phyloP scores from a whole-genome alignment of 2,113 vertebrate species.

The Hemichromis elongatus region DNA sequence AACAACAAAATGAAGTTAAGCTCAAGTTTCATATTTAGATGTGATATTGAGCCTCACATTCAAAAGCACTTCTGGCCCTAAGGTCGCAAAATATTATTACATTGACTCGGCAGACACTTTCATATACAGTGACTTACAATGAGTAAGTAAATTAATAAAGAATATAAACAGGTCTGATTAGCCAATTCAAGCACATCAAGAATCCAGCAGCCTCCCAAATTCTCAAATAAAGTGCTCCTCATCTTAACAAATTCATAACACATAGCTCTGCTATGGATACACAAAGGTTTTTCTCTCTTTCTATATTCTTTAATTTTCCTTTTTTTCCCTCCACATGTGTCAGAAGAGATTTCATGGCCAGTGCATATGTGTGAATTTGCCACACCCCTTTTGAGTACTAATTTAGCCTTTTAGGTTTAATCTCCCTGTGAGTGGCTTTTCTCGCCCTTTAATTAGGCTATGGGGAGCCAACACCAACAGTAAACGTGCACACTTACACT shows the following conservation, averaged over 20 bases:
- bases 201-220: neutral
- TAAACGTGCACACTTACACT: conserved; percentile 55
- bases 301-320: conserved; percentile 9
- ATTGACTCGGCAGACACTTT: neutral
- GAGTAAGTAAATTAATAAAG: neutral
- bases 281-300: conserved; percentile 20
- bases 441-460: conserved; percentile 79
- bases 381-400: conserved; percentile 76
- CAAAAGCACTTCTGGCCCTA: neutral
- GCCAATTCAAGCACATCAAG: neutral
- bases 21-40: neutral
- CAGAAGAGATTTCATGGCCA: conserved; percentile 73
- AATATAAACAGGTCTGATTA: neutral
- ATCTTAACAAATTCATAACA: neutral
- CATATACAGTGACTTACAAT: neutral
- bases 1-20: neutral
- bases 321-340: conserved; percentile 58
- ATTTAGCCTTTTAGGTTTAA: conserved; percentile 79
- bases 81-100: neutral
- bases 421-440: conserved; percentile 75
- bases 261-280: conserved; percentile 14
- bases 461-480: conserved; percentile 67
- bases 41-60: neutral
- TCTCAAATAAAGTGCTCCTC: neutral
- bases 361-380: conserved; percentile 66